Conservation (phyloP, 2,113 vertebrate genomes). For the Psittacula cyanocephala region DNA sequence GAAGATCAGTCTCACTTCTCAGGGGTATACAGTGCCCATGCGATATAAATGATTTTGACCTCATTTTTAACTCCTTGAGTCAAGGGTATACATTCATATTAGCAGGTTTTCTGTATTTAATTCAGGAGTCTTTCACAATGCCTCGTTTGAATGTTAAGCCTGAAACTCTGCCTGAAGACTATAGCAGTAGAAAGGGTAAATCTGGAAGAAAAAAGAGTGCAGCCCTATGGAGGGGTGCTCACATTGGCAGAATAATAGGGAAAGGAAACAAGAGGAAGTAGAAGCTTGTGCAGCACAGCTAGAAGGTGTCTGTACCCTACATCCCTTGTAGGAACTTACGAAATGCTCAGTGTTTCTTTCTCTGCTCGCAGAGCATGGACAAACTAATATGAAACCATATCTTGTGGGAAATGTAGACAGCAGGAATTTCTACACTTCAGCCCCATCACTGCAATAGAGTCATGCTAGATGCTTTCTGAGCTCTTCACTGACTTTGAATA, state of each 20-base stretch:
- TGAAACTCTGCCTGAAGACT: neutral
- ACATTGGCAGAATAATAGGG: neutral
- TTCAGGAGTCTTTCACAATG: neutral
- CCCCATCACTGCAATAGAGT: neutral
- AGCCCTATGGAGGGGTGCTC: neutral
- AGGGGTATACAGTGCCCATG: neutral
- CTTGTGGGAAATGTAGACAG: neutral
- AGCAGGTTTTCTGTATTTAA: neutral
- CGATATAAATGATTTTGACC: neutral
- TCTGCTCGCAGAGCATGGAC: neutral
- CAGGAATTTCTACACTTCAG: neutral
- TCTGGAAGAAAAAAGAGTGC: neutral
- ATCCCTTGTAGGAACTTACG: neutral
- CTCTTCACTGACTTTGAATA: neutral
- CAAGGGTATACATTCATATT: neutral
- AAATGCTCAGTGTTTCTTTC: neutral
- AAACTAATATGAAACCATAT: neutral
- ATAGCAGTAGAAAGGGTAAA: neutral
- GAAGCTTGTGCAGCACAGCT: neutral
- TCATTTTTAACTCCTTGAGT: neutral
- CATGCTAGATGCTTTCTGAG: neutral
- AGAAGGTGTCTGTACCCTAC: neutral
- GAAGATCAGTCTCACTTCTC: neutral
- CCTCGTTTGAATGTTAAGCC: neutral
- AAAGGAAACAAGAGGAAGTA: neutral